phyloP scores from a whole-genome alignment of 2,888 invertebrate species.

The Steinernema carpocapsae region DNA sequence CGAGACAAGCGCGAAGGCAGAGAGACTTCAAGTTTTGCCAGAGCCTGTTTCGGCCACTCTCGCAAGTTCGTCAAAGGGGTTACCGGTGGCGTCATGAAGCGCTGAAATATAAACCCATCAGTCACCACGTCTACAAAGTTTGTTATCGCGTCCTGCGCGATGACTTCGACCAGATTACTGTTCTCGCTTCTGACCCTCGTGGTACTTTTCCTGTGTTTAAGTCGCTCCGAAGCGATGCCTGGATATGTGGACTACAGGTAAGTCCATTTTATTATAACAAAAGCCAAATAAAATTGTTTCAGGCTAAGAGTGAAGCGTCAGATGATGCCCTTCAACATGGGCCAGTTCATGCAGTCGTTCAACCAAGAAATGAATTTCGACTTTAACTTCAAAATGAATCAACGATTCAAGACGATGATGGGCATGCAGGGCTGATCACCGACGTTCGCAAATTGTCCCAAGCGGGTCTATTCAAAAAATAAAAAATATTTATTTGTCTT shows the following conservation, averaged over 20 bases:
- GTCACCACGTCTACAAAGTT: slow-evolving; percentile 1
- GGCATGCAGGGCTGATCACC: slow-evolving; percentile 23
- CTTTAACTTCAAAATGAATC: slow-evolving; percentile 19
- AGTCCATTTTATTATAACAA: background rate
- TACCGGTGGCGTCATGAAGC: background rate
- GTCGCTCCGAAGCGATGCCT: background rate
- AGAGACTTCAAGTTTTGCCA: background rate
- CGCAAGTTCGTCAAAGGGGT: background rate
- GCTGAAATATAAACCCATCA: background rate
- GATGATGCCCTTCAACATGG: slow-evolving; percentile 16
- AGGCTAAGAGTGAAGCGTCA: slow-evolving; percentile 14
- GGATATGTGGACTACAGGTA: background rate
- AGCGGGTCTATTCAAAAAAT: background rate
- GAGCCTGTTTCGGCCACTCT: slow-evolving; percentile 7
- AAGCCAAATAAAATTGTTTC: background rate
- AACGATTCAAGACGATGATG: slow-evolving; percentile 22
- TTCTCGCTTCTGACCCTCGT: background rate
- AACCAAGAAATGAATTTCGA: slow-evolving; percentile 29
- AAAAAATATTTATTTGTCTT: too few relatives aligned
- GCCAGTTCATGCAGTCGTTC: slow-evolving; percentile 25
- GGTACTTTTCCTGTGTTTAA: background rate
- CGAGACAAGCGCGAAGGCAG: background rate
- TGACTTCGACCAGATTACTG: slow-evolving; percentile 2
- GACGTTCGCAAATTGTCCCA: background rate
- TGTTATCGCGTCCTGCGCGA: slow-evolving; percentile 19